Evolutionary conservation across 2,888 invertebrate species (phyloP).

Genomic region (Hemistola chrysoprasaria): DNA sequence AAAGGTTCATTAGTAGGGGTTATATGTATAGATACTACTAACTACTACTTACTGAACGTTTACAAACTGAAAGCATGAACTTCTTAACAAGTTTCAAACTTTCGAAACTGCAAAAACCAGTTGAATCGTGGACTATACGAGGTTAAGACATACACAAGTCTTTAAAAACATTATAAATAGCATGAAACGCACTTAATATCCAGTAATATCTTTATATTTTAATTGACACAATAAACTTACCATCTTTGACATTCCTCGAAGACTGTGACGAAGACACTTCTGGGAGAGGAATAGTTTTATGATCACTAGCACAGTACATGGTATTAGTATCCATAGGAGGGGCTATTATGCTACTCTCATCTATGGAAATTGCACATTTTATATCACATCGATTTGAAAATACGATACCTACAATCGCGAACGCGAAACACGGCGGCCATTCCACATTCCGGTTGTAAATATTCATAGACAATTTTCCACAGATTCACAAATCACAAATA

Average conservation of each 20-base stretch:
- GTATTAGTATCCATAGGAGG: conserved; percentile 55
- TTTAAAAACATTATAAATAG: conserved; percentile 1
- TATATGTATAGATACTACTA: no score
- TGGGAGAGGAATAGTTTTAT: conserved; percentile 86
- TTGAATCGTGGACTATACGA: background rate
- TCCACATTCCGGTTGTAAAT: conserved; percentile 81
- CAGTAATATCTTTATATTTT: conserved; percentile 19
- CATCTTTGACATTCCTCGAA: conserved; percentile 88
- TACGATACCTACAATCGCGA: conserved; percentile 57
- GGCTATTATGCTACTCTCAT: conserved; percentile 79
- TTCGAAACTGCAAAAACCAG: conserved; percentile 20
- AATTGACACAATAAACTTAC: conserved; percentile 79
- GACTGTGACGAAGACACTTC: conserved; percentile 88
- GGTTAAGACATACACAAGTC: background rate
- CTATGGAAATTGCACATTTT: conserved; percentile 78
- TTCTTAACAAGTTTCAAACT: conserved; percentile 30
- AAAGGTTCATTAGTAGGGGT: no score
- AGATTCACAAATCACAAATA: conserved; percentile 7
- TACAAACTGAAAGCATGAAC: conserved; percentile 10
- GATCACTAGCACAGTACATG: conserved; percentile 89
- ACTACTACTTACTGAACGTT: background rate
- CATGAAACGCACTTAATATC: conserved; percentile 5
- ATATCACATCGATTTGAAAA: conserved; percentile 57
- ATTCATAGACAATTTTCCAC: conserved; percentile 55
- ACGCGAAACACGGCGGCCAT: conserved; percentile 77